Conservation (phyloP, 2,888 invertebrate species). For the Aphelenchoides bicaudatus region DNA sequence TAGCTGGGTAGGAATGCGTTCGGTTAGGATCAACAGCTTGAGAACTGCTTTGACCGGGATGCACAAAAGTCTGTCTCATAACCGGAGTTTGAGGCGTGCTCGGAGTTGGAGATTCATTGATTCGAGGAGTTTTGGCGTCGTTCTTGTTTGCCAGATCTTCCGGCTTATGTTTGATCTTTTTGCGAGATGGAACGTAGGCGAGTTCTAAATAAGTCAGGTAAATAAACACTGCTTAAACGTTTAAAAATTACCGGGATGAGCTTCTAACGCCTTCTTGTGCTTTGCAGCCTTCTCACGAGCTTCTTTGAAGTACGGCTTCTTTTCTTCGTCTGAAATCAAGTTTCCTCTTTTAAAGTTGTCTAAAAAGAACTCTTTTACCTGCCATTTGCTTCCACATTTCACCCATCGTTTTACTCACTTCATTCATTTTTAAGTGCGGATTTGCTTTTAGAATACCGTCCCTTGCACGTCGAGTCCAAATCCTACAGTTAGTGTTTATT, state of each 20-base stretch:
- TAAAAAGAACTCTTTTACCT: too few relatives aligned
- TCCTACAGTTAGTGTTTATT: too few relatives aligned
- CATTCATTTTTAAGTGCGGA: slow-evolving; percentile 35
- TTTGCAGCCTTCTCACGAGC: slow-evolving; percentile 26
- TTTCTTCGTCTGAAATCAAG: slow-evolving; percentile 34
- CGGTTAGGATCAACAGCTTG: neutral
- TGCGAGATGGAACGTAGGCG: slow-evolving; percentile 26
- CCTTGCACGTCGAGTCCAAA: slow-evolving; percentile 34
- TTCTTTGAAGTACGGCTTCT: slow-evolving; percentile 27
- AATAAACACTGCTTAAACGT: too few relatives aligned
- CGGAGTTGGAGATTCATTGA: neutral
- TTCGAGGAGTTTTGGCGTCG: neutral
- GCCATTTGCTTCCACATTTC: slow-evolving; percentile 31
- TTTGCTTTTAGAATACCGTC: slow-evolving; percentile 22
- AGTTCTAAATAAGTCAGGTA: too few relatives aligned
- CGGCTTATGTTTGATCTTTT: slow-evolving; percentile 17
- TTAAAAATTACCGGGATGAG: too few relatives aligned
- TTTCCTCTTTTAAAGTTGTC: too few relatives aligned
- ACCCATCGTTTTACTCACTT: slow-evolving; percentile 33
- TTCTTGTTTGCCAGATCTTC: slow-evolving; percentile 13
- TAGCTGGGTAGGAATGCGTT: neutral
- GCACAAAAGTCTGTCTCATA: neutral
- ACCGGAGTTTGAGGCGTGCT: neutral
- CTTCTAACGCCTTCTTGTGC: slow-evolving; percentile 28
- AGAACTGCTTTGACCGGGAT: neutral